A percentile compares a stretch with the other conserved stretches of the same genome.
These are phyloP conservation scores for Drosophila mauritiana DNA, from an alignment of 1,140 invertebrate species.

Conservation along the genomic window DNA sequence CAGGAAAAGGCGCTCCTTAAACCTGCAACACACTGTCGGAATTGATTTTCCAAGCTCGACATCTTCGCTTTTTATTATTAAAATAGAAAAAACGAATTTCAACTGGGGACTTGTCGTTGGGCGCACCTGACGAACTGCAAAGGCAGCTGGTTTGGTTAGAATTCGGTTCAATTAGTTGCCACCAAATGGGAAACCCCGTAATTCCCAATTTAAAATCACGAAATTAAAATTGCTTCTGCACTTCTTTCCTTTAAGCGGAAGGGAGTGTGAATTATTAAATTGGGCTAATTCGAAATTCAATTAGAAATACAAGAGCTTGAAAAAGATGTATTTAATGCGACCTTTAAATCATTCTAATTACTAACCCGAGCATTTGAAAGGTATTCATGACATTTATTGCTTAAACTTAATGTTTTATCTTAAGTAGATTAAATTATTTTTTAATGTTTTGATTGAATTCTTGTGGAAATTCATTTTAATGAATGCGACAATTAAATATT, in stretches of 20 bases:
- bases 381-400: too few species aligned
- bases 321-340: not conserved
- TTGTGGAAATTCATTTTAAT: too few species aligned
- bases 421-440: not conserved
- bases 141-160: conserved; percentile 25
- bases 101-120: conserved; percentile 51
- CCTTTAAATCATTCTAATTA: not conserved
- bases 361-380: too few species aligned
- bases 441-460: too few species aligned
- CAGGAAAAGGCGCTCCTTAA: conserved; percentile 11
- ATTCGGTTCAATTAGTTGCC: conserved; percentile 45
- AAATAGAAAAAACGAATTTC: conserved; percentile 51
- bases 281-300: not conserved
- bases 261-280: conserved; percentile 26
- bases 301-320: not conserved
- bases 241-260: not conserved
- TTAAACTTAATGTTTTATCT: not conserved
- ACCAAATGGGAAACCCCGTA: conserved; percentile 30
- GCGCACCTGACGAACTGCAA: conserved; percentile 61
- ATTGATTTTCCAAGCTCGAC: conserved; percentile 60
- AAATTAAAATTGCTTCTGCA: conserved; percentile 20
- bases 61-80: conserved; percentile 53
- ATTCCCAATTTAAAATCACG: conserved; percentile 13
- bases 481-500: too few species aligned
- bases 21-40: conserved; percentile 43